phyloP scores from a whole-genome alignment of 2,888 invertebrate species.

The Steinernema scapterisci region DNA sequence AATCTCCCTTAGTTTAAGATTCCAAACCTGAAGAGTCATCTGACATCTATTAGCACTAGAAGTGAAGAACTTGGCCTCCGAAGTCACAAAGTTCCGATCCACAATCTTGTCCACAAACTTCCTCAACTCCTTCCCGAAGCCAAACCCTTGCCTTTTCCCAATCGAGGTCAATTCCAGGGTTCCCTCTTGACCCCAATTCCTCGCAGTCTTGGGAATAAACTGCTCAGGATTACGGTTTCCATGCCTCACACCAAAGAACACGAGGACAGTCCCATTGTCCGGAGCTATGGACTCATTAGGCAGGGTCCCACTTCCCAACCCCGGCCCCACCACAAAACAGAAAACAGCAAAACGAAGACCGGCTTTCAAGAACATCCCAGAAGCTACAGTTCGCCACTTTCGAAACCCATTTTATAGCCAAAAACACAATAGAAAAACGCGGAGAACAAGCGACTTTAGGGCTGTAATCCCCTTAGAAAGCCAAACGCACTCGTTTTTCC shows the following conservation, averaged over 20 bases:
- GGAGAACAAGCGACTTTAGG: too few species aligned
- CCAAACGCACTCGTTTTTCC: too few species aligned
- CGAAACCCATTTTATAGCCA: too few species aligned
- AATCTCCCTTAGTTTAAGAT: conserved; percentile 35
- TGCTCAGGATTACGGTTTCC: conserved; percentile 51
- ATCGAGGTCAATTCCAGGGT: conserved; percentile 33
- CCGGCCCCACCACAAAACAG: too few species aligned
- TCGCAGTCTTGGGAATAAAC: background rate
- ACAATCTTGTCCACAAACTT: background rate
- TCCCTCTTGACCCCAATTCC: conserved; percentile 21
- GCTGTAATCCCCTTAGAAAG: too few species aligned
- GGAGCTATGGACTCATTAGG: background rate
- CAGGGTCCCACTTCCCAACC: background rate
- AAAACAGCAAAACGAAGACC: too few species aligned
- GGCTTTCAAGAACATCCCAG: too few species aligned
- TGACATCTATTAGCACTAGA: conserved; percentile 57
- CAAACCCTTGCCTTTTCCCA: conserved; percentile 53
- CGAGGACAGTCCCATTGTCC: conserved; percentile 20
- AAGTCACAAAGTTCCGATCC: conserved; percentile 42
- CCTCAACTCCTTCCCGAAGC: conserved; percentile 49
- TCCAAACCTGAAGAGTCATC: conserved; percentile 50
- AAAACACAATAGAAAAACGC: too few species aligned
- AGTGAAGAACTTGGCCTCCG: conserved; percentile 50
- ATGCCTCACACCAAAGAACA: conserved; percentile 42
- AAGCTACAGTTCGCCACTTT: too few species aligned